Evolutionary conservation across 2,113 vertebrate genomes (phyloP).

Genomic region (Circaetus gallicus): DNA sequence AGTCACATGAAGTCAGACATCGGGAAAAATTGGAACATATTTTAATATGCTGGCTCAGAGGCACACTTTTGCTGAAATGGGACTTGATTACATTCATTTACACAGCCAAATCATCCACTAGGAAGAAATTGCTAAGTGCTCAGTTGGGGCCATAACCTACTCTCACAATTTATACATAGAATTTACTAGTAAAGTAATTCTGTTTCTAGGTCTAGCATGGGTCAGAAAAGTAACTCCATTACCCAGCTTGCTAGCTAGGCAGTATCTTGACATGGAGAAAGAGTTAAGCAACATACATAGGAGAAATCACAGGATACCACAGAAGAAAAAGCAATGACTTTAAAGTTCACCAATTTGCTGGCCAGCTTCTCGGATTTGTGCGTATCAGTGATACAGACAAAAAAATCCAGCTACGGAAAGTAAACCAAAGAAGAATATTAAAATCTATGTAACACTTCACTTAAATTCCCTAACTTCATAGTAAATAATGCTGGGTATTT

Average conservation of each 20-base stretch:
- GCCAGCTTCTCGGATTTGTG: background rate
- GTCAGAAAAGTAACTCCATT: background rate
- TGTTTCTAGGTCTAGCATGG: background rate
- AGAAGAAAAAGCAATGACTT: background rate
- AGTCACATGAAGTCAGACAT: background rate
- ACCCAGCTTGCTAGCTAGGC: background rate
- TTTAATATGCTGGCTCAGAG: background rate
- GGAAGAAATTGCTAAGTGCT: background rate
- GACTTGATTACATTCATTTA: background rate
- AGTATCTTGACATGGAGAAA: background rate
- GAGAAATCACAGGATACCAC: background rate
- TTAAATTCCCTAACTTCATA: background rate
- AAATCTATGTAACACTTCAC: background rate
- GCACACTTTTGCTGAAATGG: background rate
- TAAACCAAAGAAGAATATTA: background rate
- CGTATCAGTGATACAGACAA: background rate
- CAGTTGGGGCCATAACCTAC: background rate
- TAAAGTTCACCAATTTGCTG: background rate
- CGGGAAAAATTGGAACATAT: background rate
- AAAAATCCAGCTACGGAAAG: background rate
- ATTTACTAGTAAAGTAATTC: background rate
- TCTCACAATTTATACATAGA: background rate
- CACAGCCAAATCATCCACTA: background rate
- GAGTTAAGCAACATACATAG: background rate
- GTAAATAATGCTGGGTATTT: background rate